These are phyloP conservation scores for Harpegnathos saltator DNA, from an alignment of 1,140 invertebrate genomes.

Conservation along the genomic window DNA sequence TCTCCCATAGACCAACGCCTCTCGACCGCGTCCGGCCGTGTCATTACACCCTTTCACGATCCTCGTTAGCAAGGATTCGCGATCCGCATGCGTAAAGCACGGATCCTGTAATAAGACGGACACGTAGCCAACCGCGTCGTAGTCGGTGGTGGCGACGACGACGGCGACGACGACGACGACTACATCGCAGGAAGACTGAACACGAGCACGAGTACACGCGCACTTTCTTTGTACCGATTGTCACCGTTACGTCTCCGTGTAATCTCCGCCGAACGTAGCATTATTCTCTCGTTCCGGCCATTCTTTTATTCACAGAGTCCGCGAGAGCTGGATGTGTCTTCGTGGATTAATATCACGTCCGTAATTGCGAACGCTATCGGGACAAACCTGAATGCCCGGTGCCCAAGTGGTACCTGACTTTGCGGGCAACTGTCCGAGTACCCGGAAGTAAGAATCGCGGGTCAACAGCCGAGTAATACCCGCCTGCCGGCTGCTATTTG, in stretches of 20 bases:
- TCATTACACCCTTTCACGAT: constrained; percentile 84
- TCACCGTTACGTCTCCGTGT: constrained; percentile 56
- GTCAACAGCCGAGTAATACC: too few species aligned
- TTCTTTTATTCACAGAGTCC: background rate
- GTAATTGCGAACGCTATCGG: background rate
- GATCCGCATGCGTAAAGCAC: constrained; percentile 63
- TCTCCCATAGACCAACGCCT: constrained; percentile 76
- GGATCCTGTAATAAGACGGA: constrained; percentile 70
- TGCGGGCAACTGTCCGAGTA: too few species aligned
- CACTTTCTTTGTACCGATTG: constrained; percentile 56
- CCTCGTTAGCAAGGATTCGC: constrained; percentile 79
- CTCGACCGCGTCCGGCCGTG: constrained; percentile 81
- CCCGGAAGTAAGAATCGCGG: too few species aligned
- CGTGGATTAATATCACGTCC: background rate
- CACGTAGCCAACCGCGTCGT: constrained; percentile 56
- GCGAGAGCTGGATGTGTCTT: background rate
- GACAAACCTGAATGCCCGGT: too few species aligned
- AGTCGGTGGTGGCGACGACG: constrained; percentile 25
- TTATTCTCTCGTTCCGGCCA: background rate
- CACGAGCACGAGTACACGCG: background rate
- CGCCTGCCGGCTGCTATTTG: too few species aligned
- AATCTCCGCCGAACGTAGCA: background rate
- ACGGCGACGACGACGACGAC: constrained; percentile 1
- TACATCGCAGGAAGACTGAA: constrained; percentile 1
- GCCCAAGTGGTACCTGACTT: too few species aligned